Evolutionary conservation across 2,113 vertebrate genomes (phyloP).

Genomic region (Entelurus aequoreus): DNA sequence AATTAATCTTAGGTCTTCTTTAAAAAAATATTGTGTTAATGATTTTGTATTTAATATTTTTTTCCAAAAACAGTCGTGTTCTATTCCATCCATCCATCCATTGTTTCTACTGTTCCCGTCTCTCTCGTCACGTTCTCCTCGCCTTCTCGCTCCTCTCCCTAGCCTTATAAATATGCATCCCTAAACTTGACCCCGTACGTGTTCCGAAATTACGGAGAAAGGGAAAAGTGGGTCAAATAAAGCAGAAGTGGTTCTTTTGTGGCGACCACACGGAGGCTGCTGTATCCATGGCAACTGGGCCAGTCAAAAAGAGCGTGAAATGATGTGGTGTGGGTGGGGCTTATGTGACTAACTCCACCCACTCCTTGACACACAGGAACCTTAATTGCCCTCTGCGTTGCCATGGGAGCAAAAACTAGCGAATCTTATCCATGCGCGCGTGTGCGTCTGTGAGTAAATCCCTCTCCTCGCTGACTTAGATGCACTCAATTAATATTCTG

Average conservation of each 20-base stretch:
- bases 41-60: too few species aligned
- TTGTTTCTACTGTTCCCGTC: constrained; percentile 5
- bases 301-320: neutral
- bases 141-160: constrained; percentile 11
- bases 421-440: neutral
- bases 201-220: constrained; percentile 31
- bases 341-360: constrained; percentile 30
- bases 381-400: constrained; percentile 53
- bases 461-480: neutral
- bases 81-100: neutral
- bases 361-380: constrained; percentile 32
- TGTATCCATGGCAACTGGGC: constrained; percentile 45
- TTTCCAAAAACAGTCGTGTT: too few species aligned
- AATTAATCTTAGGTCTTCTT: too few species aligned
- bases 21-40: too few species aligned
- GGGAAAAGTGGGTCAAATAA: constrained; percentile 15
- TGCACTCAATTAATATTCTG: neutral
- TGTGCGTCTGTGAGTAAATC: neutral
- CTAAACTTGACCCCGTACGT: constrained; percentile 27
- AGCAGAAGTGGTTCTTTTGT: constrained; percentile 23
- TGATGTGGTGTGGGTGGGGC: constrained; percentile 27
- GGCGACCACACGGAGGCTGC: constrained; percentile 42
- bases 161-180: constrained; percentile 55
- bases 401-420: constrained; percentile 51
- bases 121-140: constrained; percentile 14